Evolutionary conservation across 2,888 invertebrate genomes (phyloP), one percentile per base, ranked within the genome.

Genomic region (Drepana falcataria): DNA sequence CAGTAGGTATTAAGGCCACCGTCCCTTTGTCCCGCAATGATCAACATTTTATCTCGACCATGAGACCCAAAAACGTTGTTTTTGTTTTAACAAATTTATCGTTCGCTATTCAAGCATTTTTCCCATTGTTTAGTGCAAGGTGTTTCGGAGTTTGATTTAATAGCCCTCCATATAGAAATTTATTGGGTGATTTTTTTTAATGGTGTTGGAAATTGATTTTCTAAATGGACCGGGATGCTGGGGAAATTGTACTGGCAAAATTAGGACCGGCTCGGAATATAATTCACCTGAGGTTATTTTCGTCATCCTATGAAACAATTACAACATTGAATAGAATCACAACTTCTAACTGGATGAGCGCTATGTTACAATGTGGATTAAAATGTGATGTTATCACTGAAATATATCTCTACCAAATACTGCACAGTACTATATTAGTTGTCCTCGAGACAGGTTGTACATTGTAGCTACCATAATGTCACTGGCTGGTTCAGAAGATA

Each of bases 91-190:
- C 59, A 58, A 61, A 66, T 65, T 62, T 66, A 66, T 66, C 57
- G 62, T 58, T 47, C 54, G 55, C 55, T 56, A 57, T 63, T 63
- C 60, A 61, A 61, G 60, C 57, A 53, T 57, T 60, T 61, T 62
- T 62, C 60, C 61, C 60, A 58, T 66, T 64, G 61, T 66, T 64
- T 61, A 61, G 61, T 34, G 59, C 58, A 58, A 60, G 62, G 62
- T 53, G 44, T 53, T 55, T 41, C 4, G 48, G 55, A 48, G 52
- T 62, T 61, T 63, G 63, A 63, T 65, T 63, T 63, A 61, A 63
- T 57, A 35, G 41, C 53, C 55, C 52, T 52, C 52, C 35, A 52
- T 52, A 52, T 21, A 52, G 35, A n/a, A 52, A 48, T 52, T 47
- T 52, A 52, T 52, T 47, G 52, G 47, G 40, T 51, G 51, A 51